Conservation (phyloP, 1,140 invertebrate genomes). For the Ceratina australensis region DNA sequence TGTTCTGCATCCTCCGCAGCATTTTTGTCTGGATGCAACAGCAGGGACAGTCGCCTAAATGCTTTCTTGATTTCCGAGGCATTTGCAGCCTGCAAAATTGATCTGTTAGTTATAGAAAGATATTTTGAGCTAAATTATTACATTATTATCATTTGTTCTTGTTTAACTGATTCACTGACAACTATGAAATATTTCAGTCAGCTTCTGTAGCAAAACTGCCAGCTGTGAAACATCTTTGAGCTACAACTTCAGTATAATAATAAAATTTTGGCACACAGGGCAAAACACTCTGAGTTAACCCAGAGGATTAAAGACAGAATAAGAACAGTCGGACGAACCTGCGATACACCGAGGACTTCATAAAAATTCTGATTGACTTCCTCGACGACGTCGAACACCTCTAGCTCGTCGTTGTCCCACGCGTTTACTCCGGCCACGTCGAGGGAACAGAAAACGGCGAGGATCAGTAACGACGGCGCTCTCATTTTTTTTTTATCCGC, state of each 20-base stretch:
- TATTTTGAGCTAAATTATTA: too few relatives aligned
- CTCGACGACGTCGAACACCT: conserved; percentile 98
- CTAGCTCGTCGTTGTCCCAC: conserved; percentile 94
- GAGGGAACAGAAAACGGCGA: conserved; percentile 49
- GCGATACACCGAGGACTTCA: conserved; percentile 89
- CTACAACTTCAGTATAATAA: too few relatives aligned
- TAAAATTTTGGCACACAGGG: too few relatives aligned
- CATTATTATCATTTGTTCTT: too few relatives aligned
- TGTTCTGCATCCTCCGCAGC: conserved; percentile 92
- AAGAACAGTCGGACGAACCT: too few relatives aligned
- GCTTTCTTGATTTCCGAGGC: conserved; percentile 91
- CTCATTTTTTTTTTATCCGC: conserved; percentile 47
- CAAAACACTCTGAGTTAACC: too few relatives aligned
- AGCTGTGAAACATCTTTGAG: too few relatives aligned
- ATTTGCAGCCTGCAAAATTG: conserved; percentile 86
- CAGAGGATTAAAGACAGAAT: too few relatives aligned
- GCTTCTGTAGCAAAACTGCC: too few relatives aligned
- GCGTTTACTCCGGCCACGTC: conserved; percentile 68
- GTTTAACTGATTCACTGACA: too few relatives aligned
- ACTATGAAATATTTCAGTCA: too few relatives aligned
- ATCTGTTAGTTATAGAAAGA: not conserved
- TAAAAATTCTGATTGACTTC: conserved; percentile 98
- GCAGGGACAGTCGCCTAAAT: conserved; percentile 92
- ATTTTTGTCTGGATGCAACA: conserved; percentile 97
- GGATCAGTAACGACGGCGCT: conserved; percentile 33